Evolutionary conservation across 1,140 invertebrate species (phyloP), one percentile per base, ranked within the genome.

Genomic region (Oncopodura yosiiana): DNA sequence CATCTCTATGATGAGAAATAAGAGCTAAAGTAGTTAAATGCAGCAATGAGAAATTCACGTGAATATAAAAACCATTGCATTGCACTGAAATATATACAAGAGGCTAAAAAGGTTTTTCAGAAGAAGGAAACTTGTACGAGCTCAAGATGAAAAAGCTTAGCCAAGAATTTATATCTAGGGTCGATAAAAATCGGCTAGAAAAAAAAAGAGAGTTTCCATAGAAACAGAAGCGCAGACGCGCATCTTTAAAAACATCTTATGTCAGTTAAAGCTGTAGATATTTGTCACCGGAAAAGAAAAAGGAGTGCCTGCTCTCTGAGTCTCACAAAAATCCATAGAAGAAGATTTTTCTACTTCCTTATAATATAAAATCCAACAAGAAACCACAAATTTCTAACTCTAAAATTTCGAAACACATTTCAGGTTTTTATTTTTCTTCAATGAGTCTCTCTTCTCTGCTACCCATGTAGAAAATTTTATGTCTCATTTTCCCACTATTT

Each of bases 321-420:
- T 34, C 14, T 34, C 30, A 34, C 30, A 3, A 29, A 49, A 56
- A 39, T 49, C 49, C 51, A 49, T 58, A 49, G 56, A 49, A 52
- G 48, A 34, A 23, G 27, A n/a, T 41, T 26, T 37, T 36, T 53
- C 53, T 44, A 56, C 29, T 39, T 3, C 18, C 23, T 21, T 38
- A 41, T 24, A n/a, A n/a, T n/a, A n/a, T n/a, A n/a, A n/a, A n/a
- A n/a, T n/a, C n/a, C n/a, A n/a, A n/a, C n/a, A n/a, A n/a, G n/a
- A n/a, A n/a, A 48, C 24, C 49, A 58, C 56, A 49, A n/a, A n/a
- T n/a, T n/a, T n/a, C n/a, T 49, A 58, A 58, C 56, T 56, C 54
- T 34, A 37, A 38, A 41, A 50, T 48, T 50, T 41, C 18, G 38
- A 18, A 50, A 45, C 36, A 24, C 39, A 11, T 9, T 16, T 51